These are phyloP conservation scores for Pseudochromis fuscus DNA, from an alignment of 2,797 vertebrate genomes.

Conservation along the genomic window DNA sequence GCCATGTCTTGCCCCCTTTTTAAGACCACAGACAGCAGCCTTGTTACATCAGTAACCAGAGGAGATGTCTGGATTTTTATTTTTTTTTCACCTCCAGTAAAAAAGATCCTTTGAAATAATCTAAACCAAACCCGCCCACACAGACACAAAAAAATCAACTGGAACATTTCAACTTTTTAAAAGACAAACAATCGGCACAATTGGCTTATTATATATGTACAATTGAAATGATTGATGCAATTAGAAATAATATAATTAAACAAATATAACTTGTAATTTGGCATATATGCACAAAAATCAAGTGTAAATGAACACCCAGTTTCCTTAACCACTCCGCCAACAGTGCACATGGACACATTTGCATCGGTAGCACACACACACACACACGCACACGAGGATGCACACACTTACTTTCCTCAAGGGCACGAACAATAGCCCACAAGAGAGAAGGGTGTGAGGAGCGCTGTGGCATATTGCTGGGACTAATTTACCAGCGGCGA, in stretches of 20 bases:
- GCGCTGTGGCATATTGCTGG: constrained; percentile 76
- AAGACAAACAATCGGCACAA: too few species aligned
- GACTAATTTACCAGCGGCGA: constrained; percentile 81
- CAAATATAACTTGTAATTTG: too few species aligned
- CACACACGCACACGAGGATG: constrained; percentile 1
- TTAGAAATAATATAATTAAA: too few species aligned
- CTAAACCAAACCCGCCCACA: neutral
- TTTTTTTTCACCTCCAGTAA: neutral
- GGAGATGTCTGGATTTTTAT: neutral
- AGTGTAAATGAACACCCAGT: constrained; percentile 20
- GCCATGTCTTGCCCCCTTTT: neutral
- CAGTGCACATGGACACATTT: constrained; percentile 18
- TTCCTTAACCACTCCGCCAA: constrained; percentile 33
- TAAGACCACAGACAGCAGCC: neutral
- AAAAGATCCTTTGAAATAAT: neutral
- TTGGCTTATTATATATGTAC: neutral
- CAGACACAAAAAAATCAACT: too few species aligned
- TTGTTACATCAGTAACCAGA: neutral
- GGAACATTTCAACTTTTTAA: too few species aligned
- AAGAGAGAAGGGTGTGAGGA: constrained; percentile 64
- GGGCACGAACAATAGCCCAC: constrained; percentile 80
- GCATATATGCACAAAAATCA: constrained; percentile 28
- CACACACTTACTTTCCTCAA: constrained; percentile 74
- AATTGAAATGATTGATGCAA: neutral
- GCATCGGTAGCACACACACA: constrained; percentile 21